Conservation (phyloP, 2,113 vertebrate genomes). For the Ophthalmolycus amberensis region DNA sequence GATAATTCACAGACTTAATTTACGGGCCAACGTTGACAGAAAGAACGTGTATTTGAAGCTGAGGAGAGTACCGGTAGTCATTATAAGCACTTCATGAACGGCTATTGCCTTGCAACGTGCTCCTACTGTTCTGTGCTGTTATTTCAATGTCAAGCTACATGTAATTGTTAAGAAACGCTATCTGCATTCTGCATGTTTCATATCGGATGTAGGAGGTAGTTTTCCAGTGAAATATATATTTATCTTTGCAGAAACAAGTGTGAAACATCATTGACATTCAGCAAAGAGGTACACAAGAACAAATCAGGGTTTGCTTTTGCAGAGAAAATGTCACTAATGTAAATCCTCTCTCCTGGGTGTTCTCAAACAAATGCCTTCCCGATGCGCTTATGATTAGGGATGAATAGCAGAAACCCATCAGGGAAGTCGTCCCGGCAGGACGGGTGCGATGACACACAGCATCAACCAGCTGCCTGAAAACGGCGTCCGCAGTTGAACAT, state of each 20-base stretch:
- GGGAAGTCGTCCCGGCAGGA: conserved; percentile 19
- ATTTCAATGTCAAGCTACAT: conserved; percentile 28
- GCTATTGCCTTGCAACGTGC: background rate
- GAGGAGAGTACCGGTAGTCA: background rate
- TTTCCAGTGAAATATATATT: background rate
- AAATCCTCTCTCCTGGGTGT: conserved; percentile 40
- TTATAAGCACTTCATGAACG: conserved; percentile 18
- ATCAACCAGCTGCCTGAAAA: conserved; percentile 47
- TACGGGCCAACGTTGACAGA: conserved; percentile 8
- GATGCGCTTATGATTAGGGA: conserved; percentile 36
- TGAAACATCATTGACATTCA: conserved; percentile 8
- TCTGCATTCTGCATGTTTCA: conserved; percentile 8
- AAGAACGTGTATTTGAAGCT: background rate
- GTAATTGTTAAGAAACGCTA: conserved; percentile 1
- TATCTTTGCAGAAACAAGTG: conserved; percentile 3
- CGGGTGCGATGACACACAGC: conserved; percentile 24
- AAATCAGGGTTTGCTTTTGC: conserved; percentile 2
- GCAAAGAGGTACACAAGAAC: conserved; percentile 24
- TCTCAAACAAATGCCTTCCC: conserved; percentile 53
- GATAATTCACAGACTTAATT: conserved; percentile 3
- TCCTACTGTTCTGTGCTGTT: background rate
- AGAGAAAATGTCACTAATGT: conserved; percentile 44
- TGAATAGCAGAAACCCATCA: conserved; percentile 35
- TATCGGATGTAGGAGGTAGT: background rate
- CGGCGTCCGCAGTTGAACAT: conserved; percentile 21